These are phyloP conservation scores for Drosophila buzzatii DNA, from an alignment of 2,888 invertebrate genomes.

Conservation along the genomic window DNA sequence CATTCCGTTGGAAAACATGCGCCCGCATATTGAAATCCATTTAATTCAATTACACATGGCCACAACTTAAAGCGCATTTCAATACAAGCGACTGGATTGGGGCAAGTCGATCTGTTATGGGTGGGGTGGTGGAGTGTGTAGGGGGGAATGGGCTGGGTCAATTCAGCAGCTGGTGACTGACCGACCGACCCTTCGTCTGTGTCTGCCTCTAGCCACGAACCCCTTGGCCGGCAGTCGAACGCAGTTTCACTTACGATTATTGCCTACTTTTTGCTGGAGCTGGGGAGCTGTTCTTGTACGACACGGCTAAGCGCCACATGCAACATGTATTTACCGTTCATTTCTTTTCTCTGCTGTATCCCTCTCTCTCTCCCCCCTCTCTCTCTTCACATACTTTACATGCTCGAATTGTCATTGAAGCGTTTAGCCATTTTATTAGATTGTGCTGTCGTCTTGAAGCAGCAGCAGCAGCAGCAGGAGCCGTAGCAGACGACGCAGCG, in stretches of 20 bases:
- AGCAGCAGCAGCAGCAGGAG: constrained; percentile 3
- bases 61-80: constrained; percentile 77
- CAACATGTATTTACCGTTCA: constrained; percentile 72
- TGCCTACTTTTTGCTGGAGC: constrained; percentile 61
- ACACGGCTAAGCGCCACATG: constrained; percentile 78
- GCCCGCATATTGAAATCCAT: constrained; percentile 81
- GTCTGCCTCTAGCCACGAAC: background rate
- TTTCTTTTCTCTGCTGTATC: constrained; percentile 32
- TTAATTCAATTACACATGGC: constrained; percentile 76
- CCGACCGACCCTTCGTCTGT: constrained; percentile 16
- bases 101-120: background rate
- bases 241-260: constrained; percentile 79
- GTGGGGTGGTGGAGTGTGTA: too few species aligned
- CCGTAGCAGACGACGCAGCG: constrained; percentile 27
- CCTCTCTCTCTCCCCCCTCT: background rate
- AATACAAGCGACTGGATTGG: constrained; percentile 42
- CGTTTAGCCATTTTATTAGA: constrained; percentile 83
- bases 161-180: constrained; percentile 55
- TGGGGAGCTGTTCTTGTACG: constrained; percentile 63
- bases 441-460: constrained; percentile 73
- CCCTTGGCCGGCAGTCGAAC: constrained; percentile 32
- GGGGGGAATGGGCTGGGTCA: constrained; percentile 15
- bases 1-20: constrained; percentile 52
- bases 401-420: constrained; percentile 83
- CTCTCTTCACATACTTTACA: constrained; percentile 65